Base-by-base conservation (phyloP, 2,797 vertebrate species). In the Phrynocephalus guinanensis region DNA sequence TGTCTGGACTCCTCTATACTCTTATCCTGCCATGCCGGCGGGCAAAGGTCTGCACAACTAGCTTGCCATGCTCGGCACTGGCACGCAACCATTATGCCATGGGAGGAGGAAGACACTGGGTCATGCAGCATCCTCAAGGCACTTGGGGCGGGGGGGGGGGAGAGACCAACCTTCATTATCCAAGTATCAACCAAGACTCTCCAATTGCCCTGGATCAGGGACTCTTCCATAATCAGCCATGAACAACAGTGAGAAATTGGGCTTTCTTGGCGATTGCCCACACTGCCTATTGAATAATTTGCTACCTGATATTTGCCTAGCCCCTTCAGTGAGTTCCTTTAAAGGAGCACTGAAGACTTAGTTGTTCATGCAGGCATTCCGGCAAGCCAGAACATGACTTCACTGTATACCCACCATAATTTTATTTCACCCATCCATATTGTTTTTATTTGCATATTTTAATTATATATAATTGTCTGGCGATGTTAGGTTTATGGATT, bases 1-100 rank as follows among this genome's bases (percentile, higher is more conserved):
- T 76, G 60, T 85, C 83, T 68, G 78, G 83, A 75, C 60, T 79
- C 63, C 30, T 85, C 77, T 79, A 24, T 68, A 71, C 63, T 75
- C 44, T 24, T n/a, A 10, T 68, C 79, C 60, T 81, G 83, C 71
- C 48, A 24, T 44, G 73, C 81, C 78, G 26, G 60, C 24, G 79
- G 44, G 83, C 77, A 85, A 68, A 56, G 26, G 75, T n/a, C 78
- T 68, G 33, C 81, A 63, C 38, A 63, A 72, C 28, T 38, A 50
- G 77, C 52, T 48, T 72, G 87, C 82, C 67, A 78, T 30, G 38
- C 7, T 78, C 30, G 0, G 68, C 44, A 44, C 24, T 67, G 63
- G 87, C 78, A 84, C 72, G 71, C 78, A 85, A 88, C 83, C 48
- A n/a, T 24, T 73, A 68, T 16, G 33, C 26, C 50, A 28, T 33